These are phyloP conservation scores for Babyrousa celebensis DNA, from an alignment of 2,797 vertebrate genomes.

Conservation along the genomic window DNA sequence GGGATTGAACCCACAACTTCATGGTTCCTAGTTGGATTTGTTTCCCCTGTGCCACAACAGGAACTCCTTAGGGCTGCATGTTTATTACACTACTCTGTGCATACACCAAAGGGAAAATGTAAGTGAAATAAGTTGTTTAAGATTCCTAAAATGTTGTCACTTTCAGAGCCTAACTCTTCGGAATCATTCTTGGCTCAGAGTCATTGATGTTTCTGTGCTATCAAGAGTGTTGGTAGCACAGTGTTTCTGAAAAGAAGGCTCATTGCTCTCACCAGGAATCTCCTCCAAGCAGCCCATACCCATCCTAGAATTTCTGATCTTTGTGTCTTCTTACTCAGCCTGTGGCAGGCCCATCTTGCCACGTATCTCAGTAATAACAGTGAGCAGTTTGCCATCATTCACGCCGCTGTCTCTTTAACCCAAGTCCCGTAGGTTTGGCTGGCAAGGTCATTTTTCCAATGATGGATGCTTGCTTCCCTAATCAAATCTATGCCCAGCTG, in stretches of 20 bases:
- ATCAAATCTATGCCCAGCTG: constrained; percentile 1
- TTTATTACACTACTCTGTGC: not conserved
- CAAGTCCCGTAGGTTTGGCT: not conserved
- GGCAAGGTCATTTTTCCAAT: not conserved
- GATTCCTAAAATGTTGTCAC: not conserved
- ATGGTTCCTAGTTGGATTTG: no score
- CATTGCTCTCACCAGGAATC: not conserved
- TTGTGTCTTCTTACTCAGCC: not conserved
- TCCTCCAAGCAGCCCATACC: not conserved
- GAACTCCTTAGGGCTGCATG: not conserved
- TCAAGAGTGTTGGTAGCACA: not conserved
- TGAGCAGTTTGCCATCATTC: not conserved
- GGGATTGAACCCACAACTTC: no score
- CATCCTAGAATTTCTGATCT: not conserved
- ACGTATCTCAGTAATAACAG: not conserved
- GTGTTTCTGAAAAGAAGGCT: not conserved
- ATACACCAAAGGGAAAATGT: not conserved
- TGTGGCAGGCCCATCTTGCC: not conserved
- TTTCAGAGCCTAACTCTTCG: not conserved
- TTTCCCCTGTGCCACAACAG: no score
- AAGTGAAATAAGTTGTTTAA: not conserved
- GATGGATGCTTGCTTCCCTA: constrained; percentile 9
- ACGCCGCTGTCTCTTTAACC: not conserved
- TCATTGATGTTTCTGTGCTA: not conserved
- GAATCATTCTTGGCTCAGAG: not conserved